phyloP scores from a whole-genome alignment of 2,888 invertebrate species.

The Nineta flava region DNA sequence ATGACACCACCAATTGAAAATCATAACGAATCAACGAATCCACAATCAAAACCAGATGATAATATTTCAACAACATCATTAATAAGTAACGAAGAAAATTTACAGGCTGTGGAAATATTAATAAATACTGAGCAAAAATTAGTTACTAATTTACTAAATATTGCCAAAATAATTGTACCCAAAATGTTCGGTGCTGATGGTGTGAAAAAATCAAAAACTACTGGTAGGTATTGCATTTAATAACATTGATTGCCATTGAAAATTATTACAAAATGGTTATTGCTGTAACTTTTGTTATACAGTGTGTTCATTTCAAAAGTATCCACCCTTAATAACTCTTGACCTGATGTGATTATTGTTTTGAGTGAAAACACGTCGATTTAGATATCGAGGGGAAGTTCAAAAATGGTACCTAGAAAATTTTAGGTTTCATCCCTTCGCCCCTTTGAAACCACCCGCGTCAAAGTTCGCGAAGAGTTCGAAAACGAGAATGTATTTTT shows the following conservation, averaged over 20 bases:
- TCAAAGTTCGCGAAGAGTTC: too few relatives aligned
- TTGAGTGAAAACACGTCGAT: too few relatives aligned
- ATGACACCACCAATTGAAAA: conserved; percentile 40
- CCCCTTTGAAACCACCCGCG: too few relatives aligned
- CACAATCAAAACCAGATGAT: conserved; percentile 24
- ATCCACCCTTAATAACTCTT: too few relatives aligned
- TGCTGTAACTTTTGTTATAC: not conserved
- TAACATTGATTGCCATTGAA: not conserved
- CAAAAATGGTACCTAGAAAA: too few relatives aligned
- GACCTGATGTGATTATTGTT: too few relatives aligned
- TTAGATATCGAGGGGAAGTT: too few relatives aligned
- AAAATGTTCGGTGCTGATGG: conserved; percentile 43
- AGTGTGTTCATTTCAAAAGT: too few relatives aligned
- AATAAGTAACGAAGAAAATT: conserved; percentile 26
- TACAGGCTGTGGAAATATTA: conserved; percentile 44
- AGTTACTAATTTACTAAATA: conserved; percentile 41
- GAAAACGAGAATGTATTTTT: too few relatives aligned
- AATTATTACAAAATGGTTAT: not conserved
- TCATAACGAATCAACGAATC: conserved; percentile 21
- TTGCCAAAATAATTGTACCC: conserved; percentile 40
- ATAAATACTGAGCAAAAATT: conserved; percentile 52
- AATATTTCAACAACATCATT: conserved; percentile 8
- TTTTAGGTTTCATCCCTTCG: too few relatives aligned
- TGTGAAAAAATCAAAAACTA: conserved; percentile 37
- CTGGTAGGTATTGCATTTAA: conserved; percentile 12